Conservation (phyloP, 2,113 vertebrate species). For the Caloenas nicobarica region DNA sequence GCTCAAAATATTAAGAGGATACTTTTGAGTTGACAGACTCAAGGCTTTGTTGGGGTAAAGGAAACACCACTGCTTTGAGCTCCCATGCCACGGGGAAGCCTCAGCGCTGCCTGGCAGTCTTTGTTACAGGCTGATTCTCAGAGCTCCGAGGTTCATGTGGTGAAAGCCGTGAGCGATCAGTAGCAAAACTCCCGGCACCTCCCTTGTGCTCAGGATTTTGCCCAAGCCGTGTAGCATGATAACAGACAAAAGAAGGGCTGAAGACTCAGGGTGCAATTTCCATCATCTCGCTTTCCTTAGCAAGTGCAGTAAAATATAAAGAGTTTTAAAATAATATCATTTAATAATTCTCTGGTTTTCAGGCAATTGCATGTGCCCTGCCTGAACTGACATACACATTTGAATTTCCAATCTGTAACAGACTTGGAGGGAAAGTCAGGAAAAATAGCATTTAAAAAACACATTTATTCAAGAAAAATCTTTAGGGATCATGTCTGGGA, state of each 20-base stretch:
- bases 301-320: background rate
- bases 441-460: background rate
- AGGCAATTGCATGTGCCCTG: background rate
- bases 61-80: background rate
- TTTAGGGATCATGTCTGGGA: constrained; percentile 18
- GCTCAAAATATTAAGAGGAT: background rate
- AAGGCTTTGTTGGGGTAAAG: background rate
- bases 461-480: constrained; percentile 40
- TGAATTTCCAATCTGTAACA: constrained; percentile 14
- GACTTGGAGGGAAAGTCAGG: background rate
- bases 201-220: background rate
- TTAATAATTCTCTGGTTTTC: background rate
- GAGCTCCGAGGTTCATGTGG: background rate
- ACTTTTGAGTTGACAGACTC: background rate
- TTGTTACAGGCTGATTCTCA: background rate
- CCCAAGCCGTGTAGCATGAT: background rate
- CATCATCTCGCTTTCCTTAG: background rate
- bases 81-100: background rate
- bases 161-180: background rate
- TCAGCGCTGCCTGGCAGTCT: background rate
- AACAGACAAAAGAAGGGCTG: background rate
- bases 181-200: background rate
- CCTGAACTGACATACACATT: background rate
- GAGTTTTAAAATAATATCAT: background rate
- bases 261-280: background rate